Conservation (phyloP, 2,797 vertebrate species). For the Pseudochirops corinnae region DNA sequence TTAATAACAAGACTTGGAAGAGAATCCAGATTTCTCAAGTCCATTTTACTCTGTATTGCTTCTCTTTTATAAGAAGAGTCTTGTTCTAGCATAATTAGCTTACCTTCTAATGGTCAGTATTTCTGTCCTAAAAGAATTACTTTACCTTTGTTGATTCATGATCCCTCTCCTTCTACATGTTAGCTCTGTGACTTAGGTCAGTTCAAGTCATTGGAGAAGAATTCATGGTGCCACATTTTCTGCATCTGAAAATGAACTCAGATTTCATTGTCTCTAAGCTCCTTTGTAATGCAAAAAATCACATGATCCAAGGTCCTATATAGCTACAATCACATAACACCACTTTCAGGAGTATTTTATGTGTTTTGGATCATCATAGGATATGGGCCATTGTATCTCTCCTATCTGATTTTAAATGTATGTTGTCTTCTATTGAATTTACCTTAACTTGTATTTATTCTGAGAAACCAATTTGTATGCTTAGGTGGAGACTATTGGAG, state of each 20-base stretch:
- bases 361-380: not conserved
- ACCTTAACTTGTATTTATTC: slow-evolving; percentile 24
- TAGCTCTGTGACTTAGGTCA: not conserved
- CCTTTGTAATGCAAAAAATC: not conserved
- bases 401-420: not conserved
- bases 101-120: not conserved
- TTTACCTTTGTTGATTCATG: not conserved
- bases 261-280: not conserved
- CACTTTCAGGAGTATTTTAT: not conserved
- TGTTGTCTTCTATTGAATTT: not conserved
- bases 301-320: not conserved
- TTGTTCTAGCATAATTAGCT: not conserved
- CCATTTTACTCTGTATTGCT: not conserved
- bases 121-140: not conserved
- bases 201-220: not conserved
- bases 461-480: slow-evolving; percentile 69
- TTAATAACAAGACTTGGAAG: not conserved
- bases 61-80: not conserved
- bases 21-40: not conserved
- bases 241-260: not conserved
- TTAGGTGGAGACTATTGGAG: slow-evolving; percentile 99
- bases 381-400: not conserved
- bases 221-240: not conserved
- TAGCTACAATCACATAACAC: not conserved
- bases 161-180: not conserved